Conservation (phyloP, 2,888 invertebrate species). For the Zygogramma bicolorata region DNA sequence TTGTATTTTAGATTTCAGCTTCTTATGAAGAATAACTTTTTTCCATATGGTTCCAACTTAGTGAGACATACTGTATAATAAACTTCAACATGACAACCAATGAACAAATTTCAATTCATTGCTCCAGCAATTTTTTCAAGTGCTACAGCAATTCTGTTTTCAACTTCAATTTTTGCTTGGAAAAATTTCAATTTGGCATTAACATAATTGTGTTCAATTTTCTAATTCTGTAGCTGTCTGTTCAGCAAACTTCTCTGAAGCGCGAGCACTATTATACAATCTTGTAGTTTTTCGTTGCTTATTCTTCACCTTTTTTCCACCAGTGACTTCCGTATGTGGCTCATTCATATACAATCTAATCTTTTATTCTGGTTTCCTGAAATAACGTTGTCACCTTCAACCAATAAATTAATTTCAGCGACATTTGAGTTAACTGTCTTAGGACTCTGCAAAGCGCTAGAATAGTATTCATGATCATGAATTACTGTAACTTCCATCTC, state of each 20-base stretch:
- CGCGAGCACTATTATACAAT: neutral
- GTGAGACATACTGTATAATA: too few species aligned
- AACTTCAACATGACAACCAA: neutral
- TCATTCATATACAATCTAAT: neutral
- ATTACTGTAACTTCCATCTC: too few species aligned
- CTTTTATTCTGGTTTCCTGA: slow-evolving; percentile 2
- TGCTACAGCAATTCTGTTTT: slow-evolving; percentile 1
- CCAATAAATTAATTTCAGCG: too few species aligned
- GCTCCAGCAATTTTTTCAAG: slow-evolving; percentile 5
- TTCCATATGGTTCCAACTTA: too few species aligned
- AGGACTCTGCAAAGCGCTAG: too few species aligned
- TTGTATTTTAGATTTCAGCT: too few species aligned
- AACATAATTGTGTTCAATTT: neutral
- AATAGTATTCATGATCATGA: too few species aligned
- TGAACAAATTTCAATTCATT: neutral
- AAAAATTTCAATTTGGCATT: neutral
- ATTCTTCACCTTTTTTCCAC: neutral
- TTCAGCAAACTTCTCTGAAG: neutral
- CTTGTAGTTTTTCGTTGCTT: neutral
- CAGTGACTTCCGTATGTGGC: slow-evolving; percentile 1
- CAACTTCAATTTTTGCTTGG: neutral
- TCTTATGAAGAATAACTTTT: too few species aligned
- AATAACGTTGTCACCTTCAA: too few species aligned
- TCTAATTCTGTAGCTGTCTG: neutral
- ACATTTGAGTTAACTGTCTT: too few species aligned